These are phyloP conservation scores for Bubo scandiacus DNA, from an alignment of 2,113 vertebrate species.

Conservation along the genomic window DNA sequence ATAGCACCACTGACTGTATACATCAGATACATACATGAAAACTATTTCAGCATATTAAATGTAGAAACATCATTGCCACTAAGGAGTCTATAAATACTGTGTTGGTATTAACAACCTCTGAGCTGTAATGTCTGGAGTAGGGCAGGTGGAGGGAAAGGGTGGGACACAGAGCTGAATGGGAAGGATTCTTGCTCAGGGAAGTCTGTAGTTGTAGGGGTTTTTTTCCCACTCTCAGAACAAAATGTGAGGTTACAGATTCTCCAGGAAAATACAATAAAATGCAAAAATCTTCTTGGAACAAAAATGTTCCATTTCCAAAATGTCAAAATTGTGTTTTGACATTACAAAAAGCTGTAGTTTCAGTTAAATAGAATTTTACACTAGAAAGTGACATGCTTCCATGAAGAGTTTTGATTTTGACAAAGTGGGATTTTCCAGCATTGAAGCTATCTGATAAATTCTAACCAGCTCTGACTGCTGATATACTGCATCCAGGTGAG, in stretches of 20 bases:
- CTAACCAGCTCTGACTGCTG: not conserved
- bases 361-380: constrained; percentile 34
- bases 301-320: constrained; percentile 17
- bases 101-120: not conserved
- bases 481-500: not conserved
- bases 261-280: constrained; percentile 18
- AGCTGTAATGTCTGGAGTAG: not conserved
- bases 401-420: constrained; percentile 41
- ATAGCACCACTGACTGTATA: not conserved
- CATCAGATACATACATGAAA: not conserved
- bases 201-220: not conserved
- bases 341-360: constrained; percentile 40
- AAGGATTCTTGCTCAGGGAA: not conserved
- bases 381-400: constrained; percentile 31
- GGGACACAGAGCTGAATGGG: not conserved
- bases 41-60: not conserved
- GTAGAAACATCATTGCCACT: not conserved
- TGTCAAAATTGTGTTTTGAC: constrained; percentile 54
- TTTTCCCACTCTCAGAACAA: not conserved
- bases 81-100: not conserved
- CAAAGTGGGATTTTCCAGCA: constrained; percentile 36
- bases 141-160: not conserved
- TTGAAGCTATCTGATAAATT: constrained; percentile 13
- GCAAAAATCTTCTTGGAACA: constrained; percentile 38
- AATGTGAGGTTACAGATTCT: constrained; percentile 1